Conservation (phyloP, 2,113 vertebrate genomes). For the Seriola aureovittata region DNA sequence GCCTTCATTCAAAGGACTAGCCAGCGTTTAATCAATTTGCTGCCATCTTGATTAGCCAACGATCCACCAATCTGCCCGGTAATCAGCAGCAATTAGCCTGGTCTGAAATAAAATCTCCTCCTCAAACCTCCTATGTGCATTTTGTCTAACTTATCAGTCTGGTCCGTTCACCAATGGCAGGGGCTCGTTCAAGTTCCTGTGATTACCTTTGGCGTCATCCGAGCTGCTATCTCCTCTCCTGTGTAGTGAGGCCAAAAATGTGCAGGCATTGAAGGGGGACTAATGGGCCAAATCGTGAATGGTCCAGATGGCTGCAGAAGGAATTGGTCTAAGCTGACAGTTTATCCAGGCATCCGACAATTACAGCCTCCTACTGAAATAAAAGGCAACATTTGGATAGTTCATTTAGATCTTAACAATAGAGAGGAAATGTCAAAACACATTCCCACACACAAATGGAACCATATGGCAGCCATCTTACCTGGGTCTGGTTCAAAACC, state of each 20-base stretch:
- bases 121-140: constrained; percentile 48
- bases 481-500: constrained; percentile 43
- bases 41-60: constrained; percentile 61
- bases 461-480: constrained; percentile 59
- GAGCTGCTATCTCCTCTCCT: constrained; percentile 77
- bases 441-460: constrained; percentile 55
- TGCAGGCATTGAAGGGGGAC: constrained; percentile 73
- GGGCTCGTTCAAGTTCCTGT: constrained; percentile 68
- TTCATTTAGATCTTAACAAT: constrained; percentile 76
- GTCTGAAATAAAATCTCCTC: constrained; percentile 50
- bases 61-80: constrained; percentile 60
- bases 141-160: constrained; percentile 66
- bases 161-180: constrained; percentile 50
- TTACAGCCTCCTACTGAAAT: constrained; percentile 73
- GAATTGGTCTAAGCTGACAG: constrained; percentile 77
- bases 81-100: constrained; percentile 68
- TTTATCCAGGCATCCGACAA: constrained; percentile 80
- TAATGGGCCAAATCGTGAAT: constrained; percentile 80
- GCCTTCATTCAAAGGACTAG: constrained; percentile 25
- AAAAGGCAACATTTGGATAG: constrained; percentile 75
- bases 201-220: constrained; percentile 81
- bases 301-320: constrained; percentile 76
- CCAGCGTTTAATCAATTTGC: constrained; percentile 53
- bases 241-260: constrained; percentile 84
- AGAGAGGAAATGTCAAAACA: constrained; percentile 66